Conservation (phyloP, 2,797 vertebrate genomes). For the Aplochiton taeniatus region DNA sequence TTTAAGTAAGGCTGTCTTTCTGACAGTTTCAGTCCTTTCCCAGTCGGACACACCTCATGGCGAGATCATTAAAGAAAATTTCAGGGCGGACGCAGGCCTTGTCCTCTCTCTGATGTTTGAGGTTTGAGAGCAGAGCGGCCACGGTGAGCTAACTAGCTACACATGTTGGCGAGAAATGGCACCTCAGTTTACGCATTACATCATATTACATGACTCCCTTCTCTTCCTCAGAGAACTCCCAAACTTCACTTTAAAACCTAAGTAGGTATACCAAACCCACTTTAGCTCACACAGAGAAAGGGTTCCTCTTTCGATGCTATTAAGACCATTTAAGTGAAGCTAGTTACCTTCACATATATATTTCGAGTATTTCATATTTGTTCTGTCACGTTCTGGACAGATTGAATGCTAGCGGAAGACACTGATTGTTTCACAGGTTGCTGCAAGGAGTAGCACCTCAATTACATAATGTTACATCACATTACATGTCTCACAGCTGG, state of each 20-base stretch:
- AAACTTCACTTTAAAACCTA: constrained; percentile 38
- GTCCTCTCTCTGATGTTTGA: constrained; percentile 43
- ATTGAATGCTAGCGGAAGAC: no score
- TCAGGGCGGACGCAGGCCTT: constrained; percentile 36
- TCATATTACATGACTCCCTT: constrained; percentile 61
- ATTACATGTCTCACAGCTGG: no score
- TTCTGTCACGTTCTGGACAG: no score
- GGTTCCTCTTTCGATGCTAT: background rate
- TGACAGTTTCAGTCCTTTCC: constrained; percentile 8
- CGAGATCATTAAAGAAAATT: constrained; percentile 36
- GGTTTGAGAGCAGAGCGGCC: constrained; percentile 53
- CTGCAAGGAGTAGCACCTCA: no score
- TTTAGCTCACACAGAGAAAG: background rate
- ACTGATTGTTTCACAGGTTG: no score
- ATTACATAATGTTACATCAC: no score
- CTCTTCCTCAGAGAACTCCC: constrained; percentile 54
- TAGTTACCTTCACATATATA: no score
- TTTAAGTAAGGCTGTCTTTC: constrained; percentile 36
- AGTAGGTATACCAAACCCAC: background rate
- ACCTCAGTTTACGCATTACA: constrained; percentile 41
- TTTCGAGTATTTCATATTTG: no score
- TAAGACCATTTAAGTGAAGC: no score
- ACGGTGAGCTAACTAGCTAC: constrained; percentile 10
- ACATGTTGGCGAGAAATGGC: constrained; percentile 35
- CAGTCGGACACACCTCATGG: constrained; percentile 21